Conservation (phyloP, 1,140 invertebrate species). For the Lepidotrigona ventralis region DNA sequence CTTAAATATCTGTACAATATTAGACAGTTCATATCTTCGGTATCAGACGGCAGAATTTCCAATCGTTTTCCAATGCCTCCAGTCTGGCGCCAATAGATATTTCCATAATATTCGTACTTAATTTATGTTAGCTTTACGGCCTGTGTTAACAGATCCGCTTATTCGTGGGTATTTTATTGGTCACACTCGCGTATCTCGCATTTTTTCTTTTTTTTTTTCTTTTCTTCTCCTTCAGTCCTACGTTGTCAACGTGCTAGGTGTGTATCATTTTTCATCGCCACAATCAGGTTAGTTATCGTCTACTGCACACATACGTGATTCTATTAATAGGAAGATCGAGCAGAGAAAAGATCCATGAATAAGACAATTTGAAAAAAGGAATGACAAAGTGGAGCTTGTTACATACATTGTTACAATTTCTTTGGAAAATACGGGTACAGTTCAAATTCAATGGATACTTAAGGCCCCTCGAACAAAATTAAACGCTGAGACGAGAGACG, state of each 20-base stretch:
- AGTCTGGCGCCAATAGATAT: conserved; percentile 55
- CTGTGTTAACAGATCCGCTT: conserved; percentile 18
- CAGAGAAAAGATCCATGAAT: neutral
- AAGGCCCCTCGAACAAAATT: no score
- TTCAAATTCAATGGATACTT: neutral
- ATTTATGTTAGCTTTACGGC: conserved; percentile 65
- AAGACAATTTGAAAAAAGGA: neutral
- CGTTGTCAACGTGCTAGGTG: neutral
- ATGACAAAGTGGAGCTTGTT: neutral
- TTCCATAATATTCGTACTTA: conserved; percentile 62
- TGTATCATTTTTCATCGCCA: neutral
- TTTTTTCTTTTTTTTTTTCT: neutral
- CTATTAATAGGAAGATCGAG: neutral
- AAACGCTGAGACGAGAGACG: neutral
- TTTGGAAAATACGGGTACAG: neutral
- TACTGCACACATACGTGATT: neutral
- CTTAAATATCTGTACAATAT: conserved; percentile 30
- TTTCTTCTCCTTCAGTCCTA: no score
- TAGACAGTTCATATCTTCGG: conserved; percentile 19
- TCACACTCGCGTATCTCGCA: conserved; percentile 11
- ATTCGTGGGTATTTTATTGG: conserved; percentile 24
- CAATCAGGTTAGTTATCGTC: neutral
- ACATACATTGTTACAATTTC: neutral
- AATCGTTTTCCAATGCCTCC: conserved; percentile 54
- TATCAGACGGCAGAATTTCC: conserved; percentile 31